Evolutionary conservation across 2,797 vertebrate genomes (phyloP), one percentile per base, ranked within the genome.

Genomic region (Lagorchestes hirsutus): DNA sequence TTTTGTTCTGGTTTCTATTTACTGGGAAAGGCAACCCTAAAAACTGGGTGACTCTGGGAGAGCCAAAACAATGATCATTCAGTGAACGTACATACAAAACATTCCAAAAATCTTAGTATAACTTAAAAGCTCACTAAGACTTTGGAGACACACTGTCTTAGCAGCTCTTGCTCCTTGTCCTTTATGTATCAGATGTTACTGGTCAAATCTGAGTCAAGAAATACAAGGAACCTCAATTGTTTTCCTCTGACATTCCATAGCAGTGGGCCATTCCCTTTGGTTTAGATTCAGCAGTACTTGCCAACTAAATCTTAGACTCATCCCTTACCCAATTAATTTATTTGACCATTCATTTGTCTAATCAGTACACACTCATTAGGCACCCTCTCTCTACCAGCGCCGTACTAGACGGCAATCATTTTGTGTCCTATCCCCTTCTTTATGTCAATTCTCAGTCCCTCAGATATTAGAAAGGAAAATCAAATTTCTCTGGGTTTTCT

Each of bases 391-490:
- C 55, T 22, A 24, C 55, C 55, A 56, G 55, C 4, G 4, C 55
- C 24, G 55, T 56, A 24, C 55, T 56, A 56, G 55, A 56, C 22
- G 55, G 52, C 5, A 52, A 52, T 52, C 34, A 62, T 31, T 62
- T 62, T 16, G 16, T 82, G 67, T 96, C 67, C 55, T 74, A 14
- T 18, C 50, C 54, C 52, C 94, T 96, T 93, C 91, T 67, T 29
- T 56, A 54, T 93, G 92, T 97, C 62, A 67, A n/a, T n/a, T 4
- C 62, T n/a, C 29, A 24, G 46, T 54, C 9, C 46, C 52, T 96
- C 62, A 74, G 24, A 90, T 56, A 74, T 90, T 74, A 54, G 93
- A 91, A 91, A 97, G 55, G 93, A 96, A 97, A 97, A 54, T 0
- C 40, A 93, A 94, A 91, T 82, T 10, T 54, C 58, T 28, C 14